These are phyloP conservation scores for Cephus cinctus DNA, from an alignment of 1,140 invertebrate species.

Conservation along the genomic window DNA sequence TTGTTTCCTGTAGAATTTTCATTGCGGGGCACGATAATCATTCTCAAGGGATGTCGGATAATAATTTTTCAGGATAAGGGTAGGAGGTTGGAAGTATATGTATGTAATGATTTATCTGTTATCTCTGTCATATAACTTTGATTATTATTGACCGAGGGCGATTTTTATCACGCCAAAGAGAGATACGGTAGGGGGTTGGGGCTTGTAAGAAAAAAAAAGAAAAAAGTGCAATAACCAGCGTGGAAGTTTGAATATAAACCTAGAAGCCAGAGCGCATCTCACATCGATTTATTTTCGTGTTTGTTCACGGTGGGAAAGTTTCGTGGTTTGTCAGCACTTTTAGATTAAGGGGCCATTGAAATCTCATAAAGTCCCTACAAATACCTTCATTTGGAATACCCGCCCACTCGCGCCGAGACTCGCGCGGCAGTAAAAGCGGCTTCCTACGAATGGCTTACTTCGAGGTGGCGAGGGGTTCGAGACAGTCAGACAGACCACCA, in stretches of 20 bases:
- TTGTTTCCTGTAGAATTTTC: too few relatives aligned
- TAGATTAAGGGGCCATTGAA: conserved; percentile 46
- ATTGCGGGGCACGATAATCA: too few relatives aligned
- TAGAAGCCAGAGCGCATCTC: conserved; percentile 29
- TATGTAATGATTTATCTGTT: too few relatives aligned
- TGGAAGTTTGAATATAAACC: conserved; percentile 53
- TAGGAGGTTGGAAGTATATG: too few relatives aligned
- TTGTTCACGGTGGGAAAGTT: conserved; percentile 51
- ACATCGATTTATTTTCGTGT: conserved; percentile 54
- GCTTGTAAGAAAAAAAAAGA: too few relatives aligned
- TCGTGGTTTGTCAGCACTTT: conserved; percentile 54
- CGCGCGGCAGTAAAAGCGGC: conserved; percentile 15
- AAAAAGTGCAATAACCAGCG: not conserved
- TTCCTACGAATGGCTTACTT: conserved; percentile 13
- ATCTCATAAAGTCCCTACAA: conserved; percentile 47
- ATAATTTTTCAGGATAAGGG: too few relatives aligned
- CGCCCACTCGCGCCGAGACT: conserved; percentile 14
- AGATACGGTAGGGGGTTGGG: too few relatives aligned
- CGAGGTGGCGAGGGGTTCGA: conserved; percentile 15
- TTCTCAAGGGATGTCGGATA: too few relatives aligned
- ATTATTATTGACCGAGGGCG: too few relatives aligned
- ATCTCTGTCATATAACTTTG: too few relatives aligned
- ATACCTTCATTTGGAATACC: conserved; percentile 45
- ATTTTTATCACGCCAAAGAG: too few relatives aligned
- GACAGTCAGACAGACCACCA: not conserved